These are phyloP conservation scores for Calephelis virginiensis DNA, from an alignment of 1,140 invertebrate species.

Conservation along the genomic window DNA sequence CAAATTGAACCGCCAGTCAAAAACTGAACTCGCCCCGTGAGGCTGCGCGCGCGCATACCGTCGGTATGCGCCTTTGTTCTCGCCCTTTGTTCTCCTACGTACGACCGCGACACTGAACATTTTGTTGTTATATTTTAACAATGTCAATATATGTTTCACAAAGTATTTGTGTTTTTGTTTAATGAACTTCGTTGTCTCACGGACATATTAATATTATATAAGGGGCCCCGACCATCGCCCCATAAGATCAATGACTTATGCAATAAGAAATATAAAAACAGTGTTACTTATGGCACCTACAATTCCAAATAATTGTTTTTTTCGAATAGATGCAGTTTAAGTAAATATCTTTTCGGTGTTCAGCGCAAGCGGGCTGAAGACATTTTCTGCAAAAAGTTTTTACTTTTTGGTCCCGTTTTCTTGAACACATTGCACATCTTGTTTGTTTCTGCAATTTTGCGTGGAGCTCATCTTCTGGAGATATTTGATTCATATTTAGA, in stretches of 20 bases:
- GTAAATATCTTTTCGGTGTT: background rate
- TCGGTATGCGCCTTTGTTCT: too few species aligned
- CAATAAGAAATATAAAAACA: background rate
- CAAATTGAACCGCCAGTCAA: too few species aligned
- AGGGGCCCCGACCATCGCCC: too few species aligned
- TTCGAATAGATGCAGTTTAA: background rate
- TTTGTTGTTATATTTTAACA: too few species aligned
- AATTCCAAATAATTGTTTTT: background rate
- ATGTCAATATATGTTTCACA: too few species aligned
- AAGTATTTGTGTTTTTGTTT: too few species aligned
- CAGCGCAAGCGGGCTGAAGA: background rate
- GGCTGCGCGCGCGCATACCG: too few species aligned
- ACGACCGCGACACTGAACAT: too few species aligned
- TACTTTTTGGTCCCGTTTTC: background rate
- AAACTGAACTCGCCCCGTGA: too few species aligned
- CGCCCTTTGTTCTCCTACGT: too few species aligned
- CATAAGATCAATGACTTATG: background rate
- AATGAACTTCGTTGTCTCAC: too few species aligned
- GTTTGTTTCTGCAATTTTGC: background rate
- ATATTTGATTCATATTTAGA: background rate
- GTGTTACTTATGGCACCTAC: background rate
- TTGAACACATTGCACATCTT: background rate
- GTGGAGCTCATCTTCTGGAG: background rate
- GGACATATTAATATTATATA: too few species aligned
- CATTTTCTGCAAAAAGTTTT: background rate